Evolutionary conservation across 2,113 vertebrate genomes (phyloP).

Genomic region (Takifugu flavidus): DNA sequence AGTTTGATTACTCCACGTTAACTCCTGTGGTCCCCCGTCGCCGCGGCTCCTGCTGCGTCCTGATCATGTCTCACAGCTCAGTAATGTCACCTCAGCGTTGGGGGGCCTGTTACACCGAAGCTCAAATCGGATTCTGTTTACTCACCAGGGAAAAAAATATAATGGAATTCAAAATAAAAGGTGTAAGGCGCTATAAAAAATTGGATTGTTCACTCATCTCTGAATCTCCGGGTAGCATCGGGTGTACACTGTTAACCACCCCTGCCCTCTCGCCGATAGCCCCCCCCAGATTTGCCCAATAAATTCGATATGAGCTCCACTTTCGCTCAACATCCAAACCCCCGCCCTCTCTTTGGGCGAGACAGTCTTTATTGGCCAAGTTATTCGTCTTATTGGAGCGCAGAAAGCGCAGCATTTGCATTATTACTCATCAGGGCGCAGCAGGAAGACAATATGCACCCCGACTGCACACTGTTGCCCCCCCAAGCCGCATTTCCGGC

Average conservation of each 20-base stretch:
- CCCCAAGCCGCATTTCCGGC: slow-evolving; percentile 32
- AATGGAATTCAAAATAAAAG: no score
- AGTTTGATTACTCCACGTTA: no score
- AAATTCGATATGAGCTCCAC: slow-evolving; percentile 17
- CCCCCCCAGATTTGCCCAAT: slow-evolving; percentile 43
- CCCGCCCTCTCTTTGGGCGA: slow-evolving; percentile 3
- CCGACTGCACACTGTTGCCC: slow-evolving; percentile 11
- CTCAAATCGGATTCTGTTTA: neutral
- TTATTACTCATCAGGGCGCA: slow-evolving; percentile 50
- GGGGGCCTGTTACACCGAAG: neutral
- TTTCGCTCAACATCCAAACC: slow-evolving; percentile 15
- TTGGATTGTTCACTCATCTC: no score
- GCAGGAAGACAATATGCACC: slow-evolving; percentile 36
- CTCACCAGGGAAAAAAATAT: neutral
- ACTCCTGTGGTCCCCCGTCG: no score
- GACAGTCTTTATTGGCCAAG: slow-evolving; percentile 15
- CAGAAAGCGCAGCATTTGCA: slow-evolving; percentile 37
- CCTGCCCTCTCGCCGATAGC: slow-evolving; percentile 8
- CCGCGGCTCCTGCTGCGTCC: no score
- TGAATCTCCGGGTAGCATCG: slow-evolving; percentile 11
- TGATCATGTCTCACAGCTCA: no score
- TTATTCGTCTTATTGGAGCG: slow-evolving; percentile 33
- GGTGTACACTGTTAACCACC: slow-evolving; percentile 1
- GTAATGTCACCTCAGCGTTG: no score
- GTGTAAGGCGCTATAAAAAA: no score